Percentiles rank a stretch among this genome's conserved stretches.
Conservation (phyloP, 1,140 invertebrate genomes). For the Mercenaria mercenaria region DNA sequence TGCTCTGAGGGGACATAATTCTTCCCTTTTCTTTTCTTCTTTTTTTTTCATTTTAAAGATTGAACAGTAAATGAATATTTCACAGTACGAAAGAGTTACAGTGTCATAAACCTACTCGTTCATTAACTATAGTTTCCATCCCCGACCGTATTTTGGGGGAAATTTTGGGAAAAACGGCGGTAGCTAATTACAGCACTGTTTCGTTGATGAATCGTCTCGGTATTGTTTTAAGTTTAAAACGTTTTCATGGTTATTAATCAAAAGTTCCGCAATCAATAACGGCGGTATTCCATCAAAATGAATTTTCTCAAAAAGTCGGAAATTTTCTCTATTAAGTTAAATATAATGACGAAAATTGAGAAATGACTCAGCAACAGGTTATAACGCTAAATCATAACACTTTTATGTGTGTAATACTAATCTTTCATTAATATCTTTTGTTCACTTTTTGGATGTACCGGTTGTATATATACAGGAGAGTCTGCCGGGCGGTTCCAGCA, state of each 20-base stretch:
- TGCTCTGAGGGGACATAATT: too few species aligned
- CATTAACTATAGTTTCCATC: too few species aligned
- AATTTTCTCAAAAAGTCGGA: background rate
- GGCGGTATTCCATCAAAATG: conserved; percentile 1
- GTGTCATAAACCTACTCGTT: too few species aligned
- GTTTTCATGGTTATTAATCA: background rate
- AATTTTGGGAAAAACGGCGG: background rate
- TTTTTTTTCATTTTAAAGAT: too few species aligned
- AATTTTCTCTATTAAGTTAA: background rate
- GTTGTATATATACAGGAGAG: too few species aligned
- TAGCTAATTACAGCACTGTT: background rate
- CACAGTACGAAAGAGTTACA: too few species aligned
- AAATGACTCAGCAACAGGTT: background rate
- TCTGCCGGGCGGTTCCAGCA: too few species aligned
- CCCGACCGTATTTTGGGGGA: background rate
- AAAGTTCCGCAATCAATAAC: background rate
- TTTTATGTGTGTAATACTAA: too few species aligned
- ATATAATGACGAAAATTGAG: background rate
- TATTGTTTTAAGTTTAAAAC: background rate
- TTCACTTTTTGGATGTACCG: too few species aligned
- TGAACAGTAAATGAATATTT: too few species aligned
- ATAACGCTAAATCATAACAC: background rate
- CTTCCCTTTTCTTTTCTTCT: too few species aligned
- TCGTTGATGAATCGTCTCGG: background rate
- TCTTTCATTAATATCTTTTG: too few species aligned